Conservation (phyloP, 1,140 invertebrate genomes). For the Rhyzopertha dominica region DNA sequence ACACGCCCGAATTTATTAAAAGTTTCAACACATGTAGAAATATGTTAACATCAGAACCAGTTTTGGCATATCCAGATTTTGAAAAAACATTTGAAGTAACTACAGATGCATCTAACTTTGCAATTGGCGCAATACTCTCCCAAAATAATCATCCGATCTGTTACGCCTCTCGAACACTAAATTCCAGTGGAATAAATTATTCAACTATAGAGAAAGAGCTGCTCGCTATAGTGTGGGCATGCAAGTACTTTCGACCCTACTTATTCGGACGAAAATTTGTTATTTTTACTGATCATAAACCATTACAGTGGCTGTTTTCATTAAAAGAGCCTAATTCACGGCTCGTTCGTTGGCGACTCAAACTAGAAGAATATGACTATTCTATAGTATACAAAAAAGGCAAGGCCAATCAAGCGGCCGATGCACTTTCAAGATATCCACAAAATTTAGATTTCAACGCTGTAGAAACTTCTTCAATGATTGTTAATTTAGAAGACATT, state of each 20-base stretch:
- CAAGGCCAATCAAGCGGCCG: slow-evolving; percentile 12
- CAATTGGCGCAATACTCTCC: slow-evolving; percentile 31
- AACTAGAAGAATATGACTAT: slow-evolving; percentile 32
- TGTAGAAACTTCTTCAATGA: neutral
- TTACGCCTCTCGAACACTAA: too few species aligned
- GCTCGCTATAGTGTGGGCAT: too few species aligned
- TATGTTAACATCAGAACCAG: slow-evolving; percentile 43
- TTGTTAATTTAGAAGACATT: slow-evolving; percentile 1
- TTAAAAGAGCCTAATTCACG: neutral
- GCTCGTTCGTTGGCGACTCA: slow-evolving; percentile 21
- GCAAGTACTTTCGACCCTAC: too few species aligned
- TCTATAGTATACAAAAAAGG: slow-evolving; percentile 15
- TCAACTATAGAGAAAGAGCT: too few species aligned
- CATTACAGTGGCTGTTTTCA: neutral
- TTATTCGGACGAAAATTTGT: too few species aligned
- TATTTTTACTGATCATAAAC: too few species aligned
- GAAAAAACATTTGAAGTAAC: slow-evolving; percentile 46
- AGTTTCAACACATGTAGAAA: neutral
- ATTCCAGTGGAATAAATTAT: too few species aligned
- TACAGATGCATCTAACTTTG: slow-evolving; percentile 49
- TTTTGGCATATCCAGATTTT: slow-evolving; percentile 45
- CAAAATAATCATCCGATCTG: slow-evolving; percentile 40
- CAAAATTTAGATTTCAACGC: slow-evolving; percentile 10
- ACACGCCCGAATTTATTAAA: neutral
- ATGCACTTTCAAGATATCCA: slow-evolving; percentile 4